Evolutionary conservation across 1,140 invertebrate genomes (phyloP), one percentile per base, ranked within the genome.

Genomic region (Brachionus rotundiformis): DNA sequence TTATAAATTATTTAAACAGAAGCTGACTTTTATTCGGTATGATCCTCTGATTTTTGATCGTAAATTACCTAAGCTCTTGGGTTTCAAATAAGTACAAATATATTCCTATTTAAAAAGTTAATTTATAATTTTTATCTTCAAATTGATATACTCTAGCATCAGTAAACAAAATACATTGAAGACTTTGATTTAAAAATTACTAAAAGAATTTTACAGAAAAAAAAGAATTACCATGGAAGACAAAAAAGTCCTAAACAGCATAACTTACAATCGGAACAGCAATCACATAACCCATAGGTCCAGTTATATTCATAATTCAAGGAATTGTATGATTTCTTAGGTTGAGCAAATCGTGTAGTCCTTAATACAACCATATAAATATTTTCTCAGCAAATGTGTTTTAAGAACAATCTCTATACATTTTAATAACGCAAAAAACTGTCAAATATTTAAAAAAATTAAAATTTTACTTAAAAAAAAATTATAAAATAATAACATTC

Each of bases 141-240:
- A 44, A 16, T 7, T 11, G 25, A 44, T 13, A 25, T 73, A 73
- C 68, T 27, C 68, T 73, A 10, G 68, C 68, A 44, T 73, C 68
- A 10, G 68, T 73, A 23, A 73, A 73, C 33, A 73, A 41, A 25
- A 73, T 73, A 29, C 68, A 73, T 23, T 73, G 36, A n/a, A 73
- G 25, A 73, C 68, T 73, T 25, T 6, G 25, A n/a, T 25, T 27
- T 44, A 23, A 44, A 44, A 25, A 11, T 25, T 10, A 47, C 3
- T 23, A 27, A 5, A 25, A 39, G 7, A 44, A 1, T 7, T 8
- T n/a, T 11, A 8, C 7, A 25, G 13, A 44, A 31, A 11, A 2
- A 13, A 29, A 47, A 1, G n/a, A 4, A 16, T 44, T 73, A 73
- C 68, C 68, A 73, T 73, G 68, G 68, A 4, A 44, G 25, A 73